Percentiles rank a stretch among this genome's conserved stretches.
phyloP scores from a whole-genome alignment of 92 coral and sea anemone genomes.

The Nematostella vectensis region DNA sequence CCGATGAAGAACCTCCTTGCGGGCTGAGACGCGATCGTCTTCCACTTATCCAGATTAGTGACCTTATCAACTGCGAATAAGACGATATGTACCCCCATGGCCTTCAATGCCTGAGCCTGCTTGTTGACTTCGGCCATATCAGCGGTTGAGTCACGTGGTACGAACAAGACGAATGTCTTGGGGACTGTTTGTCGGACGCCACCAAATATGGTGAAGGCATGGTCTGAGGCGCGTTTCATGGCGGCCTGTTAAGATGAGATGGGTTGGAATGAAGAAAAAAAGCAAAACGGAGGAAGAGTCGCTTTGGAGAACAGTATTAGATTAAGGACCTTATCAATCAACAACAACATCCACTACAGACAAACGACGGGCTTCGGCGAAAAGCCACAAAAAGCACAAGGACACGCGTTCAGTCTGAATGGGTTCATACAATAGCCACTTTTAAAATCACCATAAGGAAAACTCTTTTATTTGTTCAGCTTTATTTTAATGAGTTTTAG shows the following conservation, averaged over 20 bases:
- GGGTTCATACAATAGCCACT: no score
- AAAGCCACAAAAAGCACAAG: no score
- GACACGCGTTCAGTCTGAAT: no score
- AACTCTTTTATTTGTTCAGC: no score
- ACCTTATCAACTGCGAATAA: conserved; percentile 43
- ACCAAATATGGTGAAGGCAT: conserved; percentile 73
- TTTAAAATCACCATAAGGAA: no score
- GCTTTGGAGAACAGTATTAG: no score
- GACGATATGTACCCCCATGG: conserved; percentile 64
- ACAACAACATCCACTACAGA: no score
- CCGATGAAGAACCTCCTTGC: conserved; percentile 45
- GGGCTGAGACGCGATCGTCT: conserved; percentile 50
- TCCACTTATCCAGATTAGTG: conserved; percentile 23
- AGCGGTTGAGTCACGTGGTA: conserved; percentile 38
- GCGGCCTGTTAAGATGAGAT: conserved; percentile 11
- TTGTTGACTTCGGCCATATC: conserved; percentile 21
- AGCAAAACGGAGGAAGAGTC: no score
- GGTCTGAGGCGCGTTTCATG: conserved; percentile 39
- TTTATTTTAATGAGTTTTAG: no score
- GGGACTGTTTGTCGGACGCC: conserved; percentile 76
- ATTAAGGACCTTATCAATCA: no score
- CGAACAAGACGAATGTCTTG: conserved; percentile 62
- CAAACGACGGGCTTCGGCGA: no score
- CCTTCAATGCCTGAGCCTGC: conserved; percentile 46
- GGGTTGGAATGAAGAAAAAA: no score